phyloP scores from a whole-genome alignment of 1,140 invertebrate species.

The Ridgeia piscesae region DNA sequence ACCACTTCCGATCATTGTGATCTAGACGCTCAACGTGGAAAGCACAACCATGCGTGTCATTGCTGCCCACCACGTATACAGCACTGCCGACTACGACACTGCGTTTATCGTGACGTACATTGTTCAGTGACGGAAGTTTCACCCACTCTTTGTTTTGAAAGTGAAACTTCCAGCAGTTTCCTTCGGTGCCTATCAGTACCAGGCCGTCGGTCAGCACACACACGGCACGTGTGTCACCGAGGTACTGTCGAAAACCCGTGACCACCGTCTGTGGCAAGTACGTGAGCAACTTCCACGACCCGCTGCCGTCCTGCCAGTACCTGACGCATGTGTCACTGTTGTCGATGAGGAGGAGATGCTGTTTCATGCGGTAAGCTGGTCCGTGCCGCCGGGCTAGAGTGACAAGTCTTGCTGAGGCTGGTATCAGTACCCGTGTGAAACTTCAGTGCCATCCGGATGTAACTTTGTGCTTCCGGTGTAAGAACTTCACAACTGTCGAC shows the following conservation, averaged over 20 bases:
- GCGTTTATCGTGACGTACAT: neutral
- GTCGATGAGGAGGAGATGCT: neutral
- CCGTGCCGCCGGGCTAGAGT: neutral
- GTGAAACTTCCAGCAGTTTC: conserved; percentile 17
- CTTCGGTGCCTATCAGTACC: neutral
- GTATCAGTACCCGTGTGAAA: neutral
- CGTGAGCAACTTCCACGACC: neutral
- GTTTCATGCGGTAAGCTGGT: neutral
- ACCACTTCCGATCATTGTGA: neutral
- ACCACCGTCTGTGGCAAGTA: neutral
- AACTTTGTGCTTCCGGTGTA: neutral
- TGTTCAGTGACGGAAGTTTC: neutral
- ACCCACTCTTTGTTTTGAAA: neutral
- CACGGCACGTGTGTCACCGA: neutral
- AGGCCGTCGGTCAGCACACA: neutral
- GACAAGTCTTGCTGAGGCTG: neutral
- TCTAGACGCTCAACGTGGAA: neutral
- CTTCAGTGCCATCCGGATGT: neutral
- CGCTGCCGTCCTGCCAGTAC: neutral
- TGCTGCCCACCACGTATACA: conserved; percentile 18
- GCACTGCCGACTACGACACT: conserved; percentile 1
- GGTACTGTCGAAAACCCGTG: too few relatives aligned
- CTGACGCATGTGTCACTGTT: neutral
- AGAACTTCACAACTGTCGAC: neutral
- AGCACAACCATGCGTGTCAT: neutral